Conservation (phyloP, 2,113 vertebrate genomes). For the Oxyruncus cristatus region DNA sequence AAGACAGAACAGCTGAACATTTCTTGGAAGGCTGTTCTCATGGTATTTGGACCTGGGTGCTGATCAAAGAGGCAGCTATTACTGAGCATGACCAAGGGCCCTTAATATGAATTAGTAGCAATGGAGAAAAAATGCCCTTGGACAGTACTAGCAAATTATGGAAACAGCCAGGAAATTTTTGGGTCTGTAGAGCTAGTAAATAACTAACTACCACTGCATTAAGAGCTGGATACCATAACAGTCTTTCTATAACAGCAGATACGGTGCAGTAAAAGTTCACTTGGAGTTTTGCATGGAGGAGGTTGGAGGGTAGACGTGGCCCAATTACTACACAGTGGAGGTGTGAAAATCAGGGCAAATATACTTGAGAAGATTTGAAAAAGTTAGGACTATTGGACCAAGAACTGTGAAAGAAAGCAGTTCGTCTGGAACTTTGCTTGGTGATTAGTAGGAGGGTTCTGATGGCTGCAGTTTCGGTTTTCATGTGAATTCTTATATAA, state of each 20-base stretch:
- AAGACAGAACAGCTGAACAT: conserved; percentile 34
- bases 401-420: neutral
- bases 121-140: neutral
- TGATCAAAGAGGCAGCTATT: conserved; percentile 40
- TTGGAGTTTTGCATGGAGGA: neutral
- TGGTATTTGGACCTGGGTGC: conserved; percentile 45
- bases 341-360: neutral
- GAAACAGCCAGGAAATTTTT: neutral
- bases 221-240: neutral
- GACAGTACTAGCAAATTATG: neutral
- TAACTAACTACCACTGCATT: neutral
- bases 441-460: neutral
- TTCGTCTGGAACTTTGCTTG: neutral
- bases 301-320: neutral
- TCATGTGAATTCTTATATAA: neutral
- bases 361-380: neutral
- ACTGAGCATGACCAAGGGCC: neutral
- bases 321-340: neutral
- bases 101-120: neutral
- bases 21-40: conserved; percentile 22
- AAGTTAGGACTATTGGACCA: neutral
- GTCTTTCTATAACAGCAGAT: neutral
- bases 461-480: neutral
- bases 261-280: neutral
- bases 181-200: neutral